phyloP scores from a whole-genome alignment of 2,888 invertebrate genomes.

The Nephrocerus scutellatus region DNA sequence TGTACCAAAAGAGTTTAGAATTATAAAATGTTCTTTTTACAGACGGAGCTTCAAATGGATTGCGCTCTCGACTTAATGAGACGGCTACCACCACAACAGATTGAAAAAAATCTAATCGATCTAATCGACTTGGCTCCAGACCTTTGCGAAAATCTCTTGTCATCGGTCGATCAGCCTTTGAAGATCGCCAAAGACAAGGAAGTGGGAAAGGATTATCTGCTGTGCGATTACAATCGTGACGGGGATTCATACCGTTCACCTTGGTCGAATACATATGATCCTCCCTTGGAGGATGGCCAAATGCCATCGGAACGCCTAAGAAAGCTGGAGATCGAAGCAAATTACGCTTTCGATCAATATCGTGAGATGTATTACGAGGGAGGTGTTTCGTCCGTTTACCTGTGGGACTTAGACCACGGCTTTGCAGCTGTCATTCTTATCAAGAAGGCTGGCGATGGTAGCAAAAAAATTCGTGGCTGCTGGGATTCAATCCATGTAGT shows the following conservation, averaged over 20 bases:
- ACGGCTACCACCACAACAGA: conserved; percentile 96
- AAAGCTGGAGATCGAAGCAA: conserved; percentile 94
- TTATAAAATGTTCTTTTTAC: conserved; percentile 40
- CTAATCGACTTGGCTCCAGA: conserved; percentile 93
- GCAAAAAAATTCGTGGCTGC: conserved; percentile 97
- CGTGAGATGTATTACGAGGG: conserved; percentile 99
- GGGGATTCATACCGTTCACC: conserved; percentile 98
- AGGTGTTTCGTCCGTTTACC: conserved; percentile 96
- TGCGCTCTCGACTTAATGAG: conserved; percentile 98
- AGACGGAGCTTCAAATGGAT: conserved; percentile 96
- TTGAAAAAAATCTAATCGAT: conserved; percentile 96
- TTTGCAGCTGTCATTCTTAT: conserved; percentile 98
- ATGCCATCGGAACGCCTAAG: conserved; percentile 95
- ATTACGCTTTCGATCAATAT: conserved; percentile 97
- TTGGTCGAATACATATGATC: conserved; percentile 98
- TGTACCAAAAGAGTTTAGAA: too few species aligned
- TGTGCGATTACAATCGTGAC: conserved; percentile 99
- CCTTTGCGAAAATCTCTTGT: conserved; percentile 92
- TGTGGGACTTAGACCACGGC: conserved; percentile 98
- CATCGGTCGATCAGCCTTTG: conserved; percentile 96
- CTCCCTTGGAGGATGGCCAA: conserved; percentile 95
- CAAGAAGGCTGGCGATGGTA: conserved; percentile 97
- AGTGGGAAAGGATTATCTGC: conserved; percentile 91
- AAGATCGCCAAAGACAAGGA: conserved; percentile 95
- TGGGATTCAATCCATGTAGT: conserved; percentile 99